Evolutionary conservation across 2,888 invertebrate species (phyloP), one percentile per base, ranked within the genome.

Genomic region (Zygothrica quintamaculata): DNA sequence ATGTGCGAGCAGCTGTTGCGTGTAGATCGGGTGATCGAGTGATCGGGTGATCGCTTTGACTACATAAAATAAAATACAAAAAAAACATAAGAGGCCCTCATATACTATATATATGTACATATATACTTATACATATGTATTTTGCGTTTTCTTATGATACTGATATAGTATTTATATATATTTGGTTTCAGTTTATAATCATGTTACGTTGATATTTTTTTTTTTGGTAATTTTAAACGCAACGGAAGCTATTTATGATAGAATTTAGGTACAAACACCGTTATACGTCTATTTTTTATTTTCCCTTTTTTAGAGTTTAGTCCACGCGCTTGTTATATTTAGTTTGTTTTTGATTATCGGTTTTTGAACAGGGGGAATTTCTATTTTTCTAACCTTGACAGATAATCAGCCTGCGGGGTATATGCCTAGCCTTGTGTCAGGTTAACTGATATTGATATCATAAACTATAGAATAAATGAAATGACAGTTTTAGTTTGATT

Each of bases 31-130:
- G 33, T 31, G 26, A 26, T 16, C 34, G 34, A 11, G 33, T 31
- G 66, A 75, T 77, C 65, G 74, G 61, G 58, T 77, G 74, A 74
- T 77, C 65, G 77, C 58, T 47, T 46, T 52, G 58, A 48, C 52
- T 55, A 46, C 22, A 34, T 52, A 12, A 12, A 18, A 13, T 7
- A 11, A 11, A 22, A n/a, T n/a, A n/a, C n/a, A 25, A 11, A 13
- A 42, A 16, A 33, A 7, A 34, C 43, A 15, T 61, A 70, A 40
- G 51, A 53, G 56, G 33, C 47, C 55, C 51, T 53, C 43, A 48
- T 18, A 44, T 42, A 25, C 47, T 37, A 34, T 25, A 42, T 6
- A 15, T n/a, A 36, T 36, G 46, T 13, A 22, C 12, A 12, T 13
- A 40, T 31, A 22, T 15, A 59, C 7, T 42, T 15, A 22, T 11